Evolutionary conservation across 2,888 invertebrate species (phyloP), one percentile per base, ranked within the genome.

Genomic region (Coelogynopora nodosa): DNA sequence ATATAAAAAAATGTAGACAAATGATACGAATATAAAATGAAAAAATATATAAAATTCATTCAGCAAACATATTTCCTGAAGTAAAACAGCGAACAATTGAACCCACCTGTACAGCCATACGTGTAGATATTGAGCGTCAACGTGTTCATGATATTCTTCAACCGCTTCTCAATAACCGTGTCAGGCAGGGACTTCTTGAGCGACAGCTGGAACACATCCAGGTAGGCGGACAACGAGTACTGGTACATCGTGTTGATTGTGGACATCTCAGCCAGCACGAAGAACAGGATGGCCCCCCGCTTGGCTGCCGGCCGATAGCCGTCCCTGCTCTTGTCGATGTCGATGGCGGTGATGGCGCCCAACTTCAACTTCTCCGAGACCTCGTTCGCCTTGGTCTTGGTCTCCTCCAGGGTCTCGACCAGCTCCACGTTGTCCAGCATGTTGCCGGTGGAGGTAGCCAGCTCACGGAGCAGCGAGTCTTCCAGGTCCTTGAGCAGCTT

Each of bases 341-440:
- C 96, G 67, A 91, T 93, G 0, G 95, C 94, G 0, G 96, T 97
- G 84, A 94, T 93, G 49, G 93, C 94, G 0, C 95, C 96, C 0
- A 97, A 18, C 30, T 84, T 83, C 0, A 84, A n/a, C 80, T 88
- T 88, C 83, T 88, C 88, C 27, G 84, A 90, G 23, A 96, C 96
- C 92, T 96, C 96, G 81, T 93, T 93, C 0, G 96, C 96, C 90
- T 96, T 97, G 0, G 94, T 93, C 92, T 97, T 97, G 2, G 96
- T 96, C 89, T 96, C 95, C 90, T 97, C 97, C 85, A 97, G 92
- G 0, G 96, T 96, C 88, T 94, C 93, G 23, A 97, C 94, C 5
- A 97, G 93, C 89, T 97, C 96, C 0, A 94, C 94, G 89, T 97
- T 97, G 90, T 97, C 97, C 90, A 97, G 92, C 96, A 97, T 97